Conservation (phyloP, 2,888 invertebrate genomes). For the Microplitis deprimator region DNA sequence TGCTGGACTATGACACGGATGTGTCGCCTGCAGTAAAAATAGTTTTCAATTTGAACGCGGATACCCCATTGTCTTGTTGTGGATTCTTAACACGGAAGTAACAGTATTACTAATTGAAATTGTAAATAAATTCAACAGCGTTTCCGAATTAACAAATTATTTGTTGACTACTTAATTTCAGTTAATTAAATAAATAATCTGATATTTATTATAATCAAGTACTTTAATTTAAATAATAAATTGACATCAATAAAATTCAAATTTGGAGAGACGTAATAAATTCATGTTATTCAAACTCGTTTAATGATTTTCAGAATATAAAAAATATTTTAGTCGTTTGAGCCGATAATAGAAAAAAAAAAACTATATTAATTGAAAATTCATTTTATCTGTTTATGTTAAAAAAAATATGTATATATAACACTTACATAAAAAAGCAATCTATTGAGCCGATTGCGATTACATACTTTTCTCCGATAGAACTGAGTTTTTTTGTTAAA, state of each 20-base stretch:
- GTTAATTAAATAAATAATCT: neutral
- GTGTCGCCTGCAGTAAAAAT: neutral
- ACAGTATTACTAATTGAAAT: neutral
- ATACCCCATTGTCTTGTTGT: neutral
- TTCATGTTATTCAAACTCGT: neutral
- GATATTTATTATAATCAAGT: neutral
- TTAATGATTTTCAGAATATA: neutral
- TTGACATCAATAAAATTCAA: neutral
- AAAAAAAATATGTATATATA: neutral
- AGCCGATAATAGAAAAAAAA: neutral
- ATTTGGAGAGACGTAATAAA: neutral
- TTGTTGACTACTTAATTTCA: neutral
- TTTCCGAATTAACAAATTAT: neutral
- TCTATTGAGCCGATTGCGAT: slow-evolving; percentile 1
- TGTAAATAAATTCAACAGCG: neutral
- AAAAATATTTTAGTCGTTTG: no score
- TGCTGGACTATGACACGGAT: neutral
- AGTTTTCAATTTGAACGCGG: neutral
- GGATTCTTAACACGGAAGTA: neutral
- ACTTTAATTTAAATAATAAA: neutral
- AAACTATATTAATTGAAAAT: neutral
- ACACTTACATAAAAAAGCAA: neutral
- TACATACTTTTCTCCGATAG: neutral
- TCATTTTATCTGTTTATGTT: neutral
- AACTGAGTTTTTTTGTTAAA: neutral